phyloP scores from a whole-genome alignment of 2,113 vertebrate species.

The Pollachius pollachius region DNA sequence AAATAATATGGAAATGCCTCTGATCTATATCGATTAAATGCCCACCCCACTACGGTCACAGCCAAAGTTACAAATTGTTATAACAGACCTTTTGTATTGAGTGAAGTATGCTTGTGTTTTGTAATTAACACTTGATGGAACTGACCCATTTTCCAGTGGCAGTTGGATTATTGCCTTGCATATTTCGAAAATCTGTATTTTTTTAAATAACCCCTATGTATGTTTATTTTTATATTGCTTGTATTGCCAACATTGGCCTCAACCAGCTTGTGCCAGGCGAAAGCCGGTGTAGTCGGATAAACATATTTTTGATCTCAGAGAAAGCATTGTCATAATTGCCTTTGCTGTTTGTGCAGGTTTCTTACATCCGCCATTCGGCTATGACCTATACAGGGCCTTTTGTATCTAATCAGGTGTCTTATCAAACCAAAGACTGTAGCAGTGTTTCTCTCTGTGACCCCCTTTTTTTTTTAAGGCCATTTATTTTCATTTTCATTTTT shows the following conservation, averaged over 20 bases:
- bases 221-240: conserved; percentile 29
- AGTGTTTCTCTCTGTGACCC: conserved; percentile 18
- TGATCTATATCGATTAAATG: neutral
- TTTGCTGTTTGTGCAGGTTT: conserved; percentile 3
- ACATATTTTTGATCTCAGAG: conserved; percentile 22
- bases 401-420: conserved; percentile 51
- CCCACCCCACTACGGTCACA: conserved; percentile 46
- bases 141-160: conserved; percentile 34
- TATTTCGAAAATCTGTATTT: conserved; percentile 30
- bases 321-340: conserved; percentile 23
- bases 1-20: conserved; percentile 53
- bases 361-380: conserved; percentile 21
- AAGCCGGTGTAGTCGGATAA: conserved; percentile 26
- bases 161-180: conserved; percentile 46
- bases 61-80: conserved; percentile 71
- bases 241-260: conserved; percentile 20
- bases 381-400: conserved; percentile 32
- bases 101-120: conserved; percentile 50
- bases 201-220: conserved; percentile 36
- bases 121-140: conserved; percentile 53
- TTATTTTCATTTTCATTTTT: conserved; percentile 20
- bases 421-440: conserved; percentile 59
- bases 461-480: too few relatives aligned
- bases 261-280: conserved; percentile 29
- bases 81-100: conserved; percentile 60